Evolutionary conservation across 2,888 invertebrate genomes (phyloP), one percentile per base, ranked within the genome.

Genomic region (Hoplodrina blanda): DNA sequence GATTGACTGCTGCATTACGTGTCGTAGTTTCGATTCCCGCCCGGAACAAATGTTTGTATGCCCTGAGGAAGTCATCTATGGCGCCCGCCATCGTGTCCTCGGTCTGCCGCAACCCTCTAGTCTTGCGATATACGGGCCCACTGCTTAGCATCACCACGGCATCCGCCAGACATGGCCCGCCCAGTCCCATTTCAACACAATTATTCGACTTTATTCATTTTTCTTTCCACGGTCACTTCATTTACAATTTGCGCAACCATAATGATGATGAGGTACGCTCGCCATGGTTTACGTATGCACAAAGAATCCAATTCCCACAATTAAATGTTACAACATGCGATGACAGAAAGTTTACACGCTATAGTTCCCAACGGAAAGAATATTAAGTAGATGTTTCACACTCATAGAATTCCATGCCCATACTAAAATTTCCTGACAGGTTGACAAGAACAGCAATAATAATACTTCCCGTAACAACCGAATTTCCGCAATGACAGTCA

Each of bases 271-370:
- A 57, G 50, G 53, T 53, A 37, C 1, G 53, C n/a, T 61, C 11
- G 10, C 74, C 82, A 67, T 73, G 62, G 82, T 73, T 63, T 61
- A 46, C 63, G 50, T 44, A 77, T 55, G 53, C 49, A 63, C 82
- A 78, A 82, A 73, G 78, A 82, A 64, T 61, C 1, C 55, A 25
- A 37, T 78, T 78, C 78, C 49, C 78, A 78, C 83, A 79, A n/a
- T 82, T 73, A 67, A 65, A 50, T 56, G 41, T 82, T 82, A 79
- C 82, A 79, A 66, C 52, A 64, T 46, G 52, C 17, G 10, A 37
- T 55, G 66, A 62, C 57, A 64, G 54, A 52, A 20, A n/a, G 54
- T 46, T 65, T 72, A 62, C 46, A 61, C 67, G 76, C 33, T n/a
- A 49, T 7, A 33, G 25, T 78, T 82, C 82, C 25, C 78, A 82